A percentile compares a stretch with the other conserved stretches of the same genome.
Evolutionary conservation across 2,113 vertebrate species (phyloP).

Genomic region (Rhea pennata): DNA sequence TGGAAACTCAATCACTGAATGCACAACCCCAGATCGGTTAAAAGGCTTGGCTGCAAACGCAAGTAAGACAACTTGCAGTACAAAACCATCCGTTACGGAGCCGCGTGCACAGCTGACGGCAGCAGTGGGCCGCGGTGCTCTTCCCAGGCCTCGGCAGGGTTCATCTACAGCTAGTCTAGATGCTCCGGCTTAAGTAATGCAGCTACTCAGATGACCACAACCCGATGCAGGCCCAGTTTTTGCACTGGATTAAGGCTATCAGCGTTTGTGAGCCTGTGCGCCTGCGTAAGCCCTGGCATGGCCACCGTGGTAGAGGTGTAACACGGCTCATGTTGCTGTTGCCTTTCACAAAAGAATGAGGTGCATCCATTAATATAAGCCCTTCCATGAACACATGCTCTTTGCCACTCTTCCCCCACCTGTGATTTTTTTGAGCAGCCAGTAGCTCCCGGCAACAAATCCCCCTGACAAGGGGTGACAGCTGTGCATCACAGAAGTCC

Average conservation of each 20-base stretch:
- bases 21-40: neutral
- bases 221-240: neutral
- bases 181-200: neutral
- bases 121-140: rapidly evolving
- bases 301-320: neutral
- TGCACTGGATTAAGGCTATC: neutral
- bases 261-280: neutral
- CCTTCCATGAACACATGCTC: neutral
- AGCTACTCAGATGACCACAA: neutral
- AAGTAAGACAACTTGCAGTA: neutral
- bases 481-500: neutral
- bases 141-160: neutral
- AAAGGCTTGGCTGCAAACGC: neutral
- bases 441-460: neutral
- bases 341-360: neutral
- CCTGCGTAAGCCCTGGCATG: neutral
- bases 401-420: neutral
- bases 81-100: neutral
- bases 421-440: conserved; percentile 6
- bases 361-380: neutral
- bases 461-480: neutral
- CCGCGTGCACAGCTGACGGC: rapidly evolving
- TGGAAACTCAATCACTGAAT: neutral
- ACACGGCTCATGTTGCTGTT: neutral
- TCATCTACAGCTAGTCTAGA: neutral